Evolutionary conservation across 2,888 invertebrate genomes (phyloP).

Genomic region (Tipula helvola): DNA sequence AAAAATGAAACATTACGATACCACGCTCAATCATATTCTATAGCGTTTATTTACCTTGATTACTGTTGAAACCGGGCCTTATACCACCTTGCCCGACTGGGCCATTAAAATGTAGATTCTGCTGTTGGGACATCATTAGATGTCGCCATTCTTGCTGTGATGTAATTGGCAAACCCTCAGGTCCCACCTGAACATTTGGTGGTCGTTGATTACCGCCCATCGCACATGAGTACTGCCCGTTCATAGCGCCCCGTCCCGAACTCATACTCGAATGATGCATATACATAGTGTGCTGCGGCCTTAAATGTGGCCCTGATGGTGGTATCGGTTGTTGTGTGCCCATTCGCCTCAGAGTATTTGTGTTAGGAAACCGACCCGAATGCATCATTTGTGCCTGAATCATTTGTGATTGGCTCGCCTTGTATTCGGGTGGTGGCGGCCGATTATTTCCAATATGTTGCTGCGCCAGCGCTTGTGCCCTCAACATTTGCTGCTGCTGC

Average conservation of each 20-base stretch:
- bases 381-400: conserved; percentile 45
- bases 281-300: conserved; percentile 46
- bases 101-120: conserved; percentile 28
- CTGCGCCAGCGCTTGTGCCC: conserved; percentile 37
- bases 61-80: conserved; percentile 30
- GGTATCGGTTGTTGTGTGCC: conserved; percentile 56
- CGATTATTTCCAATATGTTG: conserved; percentile 43
- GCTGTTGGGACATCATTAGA: conserved; percentile 39
- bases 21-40: neutral
- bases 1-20: conserved; percentile 5
- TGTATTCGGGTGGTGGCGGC: conserved; percentile 79
- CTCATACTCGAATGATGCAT: conserved; percentile 34
- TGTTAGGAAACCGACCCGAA: conserved; percentile 40
- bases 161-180: conserved; percentile 41
- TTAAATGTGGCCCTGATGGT: conserved; percentile 58
- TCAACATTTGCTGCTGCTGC: conserved; percentile 52
- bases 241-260: conserved; percentile 26
- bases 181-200: conserved; percentile 45
- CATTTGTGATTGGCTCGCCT: conserved; percentile 41
- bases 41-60: conserved; percentile 16
- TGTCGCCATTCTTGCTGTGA: conserved; percentile 35
- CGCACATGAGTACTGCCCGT: conserved; percentile 25
- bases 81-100: conserved; percentile 23
- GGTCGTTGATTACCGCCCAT: conserved; percentile 41
- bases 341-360: conserved; percentile 46